Evolutionary conservation across 2,888 invertebrate species (phyloP), one percentile per base, ranked within the genome.

Genomic region (Tinea pellionella): DNA sequence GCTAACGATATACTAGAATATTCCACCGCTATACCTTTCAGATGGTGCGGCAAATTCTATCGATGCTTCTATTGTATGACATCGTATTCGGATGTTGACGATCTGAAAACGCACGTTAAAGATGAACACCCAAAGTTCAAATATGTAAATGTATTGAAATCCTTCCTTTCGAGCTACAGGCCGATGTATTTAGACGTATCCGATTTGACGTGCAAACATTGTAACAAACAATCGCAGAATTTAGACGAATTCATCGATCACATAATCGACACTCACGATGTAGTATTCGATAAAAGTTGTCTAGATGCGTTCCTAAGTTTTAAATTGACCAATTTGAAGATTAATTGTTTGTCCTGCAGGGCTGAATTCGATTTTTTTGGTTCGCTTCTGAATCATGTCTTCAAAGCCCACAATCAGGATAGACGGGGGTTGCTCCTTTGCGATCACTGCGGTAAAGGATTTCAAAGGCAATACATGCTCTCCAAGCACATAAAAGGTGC

Each of bases 31-130:
- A 67, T 73, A 18, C 77, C 77, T 0, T 77, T 77, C 51, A 68
- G 73, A 11, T 77, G 73, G 73, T 64, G 68, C 2, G 67, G 68
- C 1, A 72, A 70, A 59, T 69, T 69, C 3, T 77, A 68, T 63
- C 70, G 71, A 65, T 77, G 77, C 19, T 77, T 75, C 62, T 77
- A 66, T 61, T 77, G 77, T 60, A 69, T 72, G 9, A 69, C 68
- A 16, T 63, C 68, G 0, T 75, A 74, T 56, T 47, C 67, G 0
- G 72, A 74, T 4, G 65, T 70, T 58, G 43, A 61, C 0, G 65
- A 65, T 7, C 63, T 77, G 0, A 72, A 69, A 51, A 59, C 65
- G 0, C 77, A 77, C 13, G 69, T 69, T 0, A 65, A 58, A 43
- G 63, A 65, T 4, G 69, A 70, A 1, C 78, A 78, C 37, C 61